Percentiles rank a stretch among this genome's conserved stretches.
These are phyloP conservation scores for Rotaria macrura DNA, from an alignment of 2,888 invertebrate species.

Conservation along the genomic window DNA sequence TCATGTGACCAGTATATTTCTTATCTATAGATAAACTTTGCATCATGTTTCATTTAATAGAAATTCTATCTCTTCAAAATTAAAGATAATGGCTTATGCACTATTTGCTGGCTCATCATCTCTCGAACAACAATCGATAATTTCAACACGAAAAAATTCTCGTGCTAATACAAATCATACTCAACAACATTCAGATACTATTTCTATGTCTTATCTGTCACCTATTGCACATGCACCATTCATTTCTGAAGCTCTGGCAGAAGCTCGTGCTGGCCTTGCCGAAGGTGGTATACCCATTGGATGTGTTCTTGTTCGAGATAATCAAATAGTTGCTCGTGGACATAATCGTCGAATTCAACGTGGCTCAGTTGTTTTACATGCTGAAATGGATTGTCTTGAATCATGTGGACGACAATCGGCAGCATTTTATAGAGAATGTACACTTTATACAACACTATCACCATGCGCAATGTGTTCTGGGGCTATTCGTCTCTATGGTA, in stretches of 20 bases:
- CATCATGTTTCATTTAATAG: background rate
- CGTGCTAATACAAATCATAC: background rate
- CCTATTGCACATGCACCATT: background rate
- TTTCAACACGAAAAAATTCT: background rate
- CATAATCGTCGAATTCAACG: slow-evolving; percentile 14
- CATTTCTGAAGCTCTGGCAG: background rate
- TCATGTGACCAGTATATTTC: background rate
- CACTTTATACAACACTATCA: background rate
- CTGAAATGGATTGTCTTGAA: slow-evolving; percentile 14
- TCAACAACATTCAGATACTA: background rate
- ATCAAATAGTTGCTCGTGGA: background rate
- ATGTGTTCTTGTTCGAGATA: background rate
- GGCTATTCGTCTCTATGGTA: background rate
- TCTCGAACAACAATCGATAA: background rate
- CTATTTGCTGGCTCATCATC: background rate
- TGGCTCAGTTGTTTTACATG: background rate
- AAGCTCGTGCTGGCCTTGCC: background rate
- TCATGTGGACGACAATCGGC: background rate
- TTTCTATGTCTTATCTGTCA: background rate
- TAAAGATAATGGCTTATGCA: background rate
- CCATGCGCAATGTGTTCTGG: background rate
- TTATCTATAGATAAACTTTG: background rate
- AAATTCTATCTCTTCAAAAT: background rate
- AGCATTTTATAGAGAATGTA: slow-evolving; percentile 13
- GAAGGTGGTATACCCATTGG: slow-evolving; percentile 19